Evolutionary conservation across 2,113 vertebrate genomes (phyloP).

Genomic region (Pomatorhinus ruficollis): DNA sequence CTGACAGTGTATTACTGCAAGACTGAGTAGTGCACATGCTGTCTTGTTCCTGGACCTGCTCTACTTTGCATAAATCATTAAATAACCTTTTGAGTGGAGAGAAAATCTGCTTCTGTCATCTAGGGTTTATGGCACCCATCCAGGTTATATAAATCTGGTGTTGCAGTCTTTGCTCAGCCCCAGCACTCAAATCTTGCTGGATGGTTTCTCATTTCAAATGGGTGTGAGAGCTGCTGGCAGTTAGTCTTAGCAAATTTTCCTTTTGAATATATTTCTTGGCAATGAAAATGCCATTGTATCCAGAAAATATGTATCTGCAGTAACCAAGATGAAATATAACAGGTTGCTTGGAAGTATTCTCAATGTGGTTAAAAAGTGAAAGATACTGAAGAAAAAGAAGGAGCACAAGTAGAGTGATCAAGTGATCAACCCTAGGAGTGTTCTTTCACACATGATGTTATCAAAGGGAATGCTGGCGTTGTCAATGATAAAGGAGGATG

Average conservation of each 20-base stretch:
- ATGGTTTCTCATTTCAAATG: background rate
- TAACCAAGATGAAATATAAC: background rate
- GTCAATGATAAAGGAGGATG: background rate
- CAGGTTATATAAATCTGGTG: background rate
- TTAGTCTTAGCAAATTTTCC: background rate
- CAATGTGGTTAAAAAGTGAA: background rate
- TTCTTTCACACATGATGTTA: background rate
- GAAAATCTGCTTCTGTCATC: background rate
- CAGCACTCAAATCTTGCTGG: background rate
- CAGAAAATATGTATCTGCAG: background rate
- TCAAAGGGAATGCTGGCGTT: background rate
- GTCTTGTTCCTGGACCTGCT: background rate
- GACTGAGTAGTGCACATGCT: rapidly evolving
- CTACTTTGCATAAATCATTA: background rate
- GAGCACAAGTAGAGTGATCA: background rate
- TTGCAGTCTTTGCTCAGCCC: background rate
- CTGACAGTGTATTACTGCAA: background rate
- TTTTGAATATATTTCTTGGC: background rate
- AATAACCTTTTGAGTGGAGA: background rate
- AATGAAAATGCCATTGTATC: background rate
- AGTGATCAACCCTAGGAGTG: background rate
- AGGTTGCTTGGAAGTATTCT: background rate
- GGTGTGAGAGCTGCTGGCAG: background rate
- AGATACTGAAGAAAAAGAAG: background rate
- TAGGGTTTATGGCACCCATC: background rate